Evolutionary conservation across 2,113 vertebrate genomes (phyloP).

Genomic region (Electrona antarctica): DNA sequence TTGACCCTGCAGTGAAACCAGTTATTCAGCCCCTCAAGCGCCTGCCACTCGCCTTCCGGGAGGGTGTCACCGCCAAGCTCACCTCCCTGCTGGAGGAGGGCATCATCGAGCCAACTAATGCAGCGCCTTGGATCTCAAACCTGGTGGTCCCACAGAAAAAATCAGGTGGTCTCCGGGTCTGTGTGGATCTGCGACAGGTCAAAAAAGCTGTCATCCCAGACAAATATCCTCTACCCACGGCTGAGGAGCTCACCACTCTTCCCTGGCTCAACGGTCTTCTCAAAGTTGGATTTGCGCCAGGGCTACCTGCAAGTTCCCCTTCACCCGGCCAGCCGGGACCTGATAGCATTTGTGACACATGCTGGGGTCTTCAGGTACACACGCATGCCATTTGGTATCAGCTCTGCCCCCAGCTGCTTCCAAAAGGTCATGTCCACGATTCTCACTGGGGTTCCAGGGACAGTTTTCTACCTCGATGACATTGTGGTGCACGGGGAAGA

Average conservation of each 20-base stretch:
- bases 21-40: too few species aligned
- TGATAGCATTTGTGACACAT: conserved; percentile 21
- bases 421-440: conserved; percentile 28
- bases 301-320: conserved; percentile 36
- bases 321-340: conserved; percentile 23
- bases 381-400: conserved; percentile 29
- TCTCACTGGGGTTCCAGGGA: background rate
- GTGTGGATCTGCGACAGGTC: conserved; percentile 11
- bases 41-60: too few species aligned
- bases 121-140: conserved; percentile 21
- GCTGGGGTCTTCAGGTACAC: conserved; percentile 14
- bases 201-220: conserved; percentile 25
- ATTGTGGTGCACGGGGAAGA: conserved; percentile 17
- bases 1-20: too few species aligned
- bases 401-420: conserved; percentile 32
- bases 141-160: conserved; percentile 7
- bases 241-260: conserved; percentile 31
- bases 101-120: too few species aligned
- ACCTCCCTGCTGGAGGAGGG: too few species aligned
- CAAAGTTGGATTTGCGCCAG: conserved; percentile 26
- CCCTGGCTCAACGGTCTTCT: conserved; percentile 20
- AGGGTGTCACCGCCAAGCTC: too few species aligned
- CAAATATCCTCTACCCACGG: conserved; percentile 23
- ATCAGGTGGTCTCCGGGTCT: background rate
- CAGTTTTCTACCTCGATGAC: conserved; percentile 14